These are phyloP conservation scores for Clarias pachynema DNA, from an alignment of 2,797 vertebrate species.

Conservation along the genomic window DNA sequence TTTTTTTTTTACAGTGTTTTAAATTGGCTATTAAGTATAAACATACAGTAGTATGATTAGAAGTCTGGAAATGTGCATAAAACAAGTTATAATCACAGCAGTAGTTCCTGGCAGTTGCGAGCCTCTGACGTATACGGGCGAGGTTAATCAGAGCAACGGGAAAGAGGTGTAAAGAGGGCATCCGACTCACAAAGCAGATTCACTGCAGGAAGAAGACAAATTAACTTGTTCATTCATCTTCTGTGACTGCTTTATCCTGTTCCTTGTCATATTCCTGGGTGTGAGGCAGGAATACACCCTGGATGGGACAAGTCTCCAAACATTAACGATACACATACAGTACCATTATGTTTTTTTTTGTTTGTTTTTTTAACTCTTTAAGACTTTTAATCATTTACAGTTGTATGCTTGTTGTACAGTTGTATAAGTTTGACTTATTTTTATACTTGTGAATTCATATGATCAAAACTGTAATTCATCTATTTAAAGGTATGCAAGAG, in stretches of 20 bases:
- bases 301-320: not conserved
- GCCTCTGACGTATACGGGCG: not conserved
- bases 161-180: not conserved
- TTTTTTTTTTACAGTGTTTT: too few species aligned
- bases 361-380: too few species aligned
- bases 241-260: not conserved
- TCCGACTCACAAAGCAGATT: not conserved
- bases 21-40: too few species aligned
- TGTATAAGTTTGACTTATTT: not conserved
- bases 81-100: not conserved
- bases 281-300: not conserved
- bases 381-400: not conserved
- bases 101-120: not conserved
- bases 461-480: not conserved
- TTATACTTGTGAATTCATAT: not conserved
- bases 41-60: not conserved
- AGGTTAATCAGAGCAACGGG: not conserved
- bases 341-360: not conserved
- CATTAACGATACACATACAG: not conserved
- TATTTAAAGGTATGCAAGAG: not conserved
- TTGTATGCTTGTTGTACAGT: too few species aligned
- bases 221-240: conserved; percentile 3
- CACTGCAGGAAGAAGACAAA: not conserved
- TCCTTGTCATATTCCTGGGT: not conserved
- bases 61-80: not conserved